These are phyloP conservation scores for Papilio demoleus DNA, from an alignment of 2,888 invertebrate genomes.

Conservation along the genomic window DNA sequence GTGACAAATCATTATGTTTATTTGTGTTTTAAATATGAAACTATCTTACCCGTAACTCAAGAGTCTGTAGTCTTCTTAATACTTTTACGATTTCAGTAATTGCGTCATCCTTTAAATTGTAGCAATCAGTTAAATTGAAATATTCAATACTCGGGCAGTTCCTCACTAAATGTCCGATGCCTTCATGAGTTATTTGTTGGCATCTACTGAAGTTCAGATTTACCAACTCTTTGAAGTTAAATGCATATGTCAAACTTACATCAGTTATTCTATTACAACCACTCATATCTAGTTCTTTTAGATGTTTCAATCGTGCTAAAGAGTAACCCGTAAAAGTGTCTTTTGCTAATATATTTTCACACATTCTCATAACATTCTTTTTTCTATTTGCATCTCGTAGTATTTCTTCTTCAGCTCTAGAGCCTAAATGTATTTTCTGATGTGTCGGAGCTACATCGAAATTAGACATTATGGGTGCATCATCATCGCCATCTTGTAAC, in stretches of 20 bases:
- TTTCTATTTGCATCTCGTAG: constrained; percentile 86
- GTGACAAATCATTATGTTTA: neutral
- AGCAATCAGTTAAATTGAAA: constrained; percentile 86
- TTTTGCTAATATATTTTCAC: constrained; percentile 75
- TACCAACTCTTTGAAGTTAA: constrained; percentile 86
- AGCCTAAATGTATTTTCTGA: constrained; percentile 83
- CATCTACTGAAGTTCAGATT: constrained; percentile 86
- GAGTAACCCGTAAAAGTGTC: constrained; percentile 78
- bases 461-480: constrained; percentile 65
- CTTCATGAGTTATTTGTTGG: constrained; percentile 86
- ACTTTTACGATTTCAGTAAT: constrained; percentile 66
- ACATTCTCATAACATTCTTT: constrained; percentile 84
- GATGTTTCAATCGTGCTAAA: constrained; percentile 78
- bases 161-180: constrained; percentile 84
- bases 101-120: constrained; percentile 86
- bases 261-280: constrained; percentile 89
- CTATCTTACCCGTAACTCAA: constrained; percentile 81
- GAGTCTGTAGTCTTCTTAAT: constrained; percentile 78
- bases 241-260: constrained; percentile 87
- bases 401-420: constrained; percentile 87
- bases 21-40: neutral
- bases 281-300: constrained; percentile 85
- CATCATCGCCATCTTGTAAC: constrained; percentile 61
- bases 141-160: constrained; percentile 88
- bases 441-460: constrained; percentile 57